Percentiles rank a stretch among this genome's conserved stretches.
Evolutionary conservation across 2,797 vertebrate species (phyloP).

Genomic region (Lepilemur ruficaudatus): DNA sequence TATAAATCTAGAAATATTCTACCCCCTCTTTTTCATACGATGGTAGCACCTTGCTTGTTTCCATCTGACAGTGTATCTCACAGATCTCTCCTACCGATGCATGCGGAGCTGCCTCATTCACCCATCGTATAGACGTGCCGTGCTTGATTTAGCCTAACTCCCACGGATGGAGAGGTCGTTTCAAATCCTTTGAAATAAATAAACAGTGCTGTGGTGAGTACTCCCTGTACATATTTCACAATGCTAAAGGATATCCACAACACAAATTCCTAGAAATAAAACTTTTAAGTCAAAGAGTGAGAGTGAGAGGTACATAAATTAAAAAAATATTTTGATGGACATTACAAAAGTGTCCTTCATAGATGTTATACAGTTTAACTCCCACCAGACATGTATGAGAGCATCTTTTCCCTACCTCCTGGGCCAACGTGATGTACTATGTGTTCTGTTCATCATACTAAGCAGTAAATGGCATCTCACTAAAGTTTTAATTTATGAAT

Average conservation of each 20-base stretch:
- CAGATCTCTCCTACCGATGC: not conserved
- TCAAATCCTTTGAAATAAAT: slow-evolving; percentile 9
- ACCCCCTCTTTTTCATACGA: not conserved
- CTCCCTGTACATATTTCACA: not conserved
- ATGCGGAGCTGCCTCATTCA: not conserved
- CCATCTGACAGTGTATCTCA: not conserved
- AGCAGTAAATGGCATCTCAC: not conserved
- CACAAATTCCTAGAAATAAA: not conserved
- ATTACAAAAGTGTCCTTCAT: not conserved
- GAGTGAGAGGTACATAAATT: not conserved
- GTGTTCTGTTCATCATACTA: not conserved
- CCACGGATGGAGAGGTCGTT: not conserved
- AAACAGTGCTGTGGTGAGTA: not conserved
- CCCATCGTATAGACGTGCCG: accelerated
- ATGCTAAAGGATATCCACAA: not conserved
- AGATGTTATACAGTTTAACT: not conserved
- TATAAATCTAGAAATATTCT: not conserved
- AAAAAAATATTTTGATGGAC: not conserved
- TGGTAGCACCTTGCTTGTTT: not conserved
- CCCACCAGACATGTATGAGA: not conserved
- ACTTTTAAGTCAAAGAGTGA: not conserved
- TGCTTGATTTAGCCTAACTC: not conserved
- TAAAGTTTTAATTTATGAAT: not conserved
- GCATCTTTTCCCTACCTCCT: not conserved
- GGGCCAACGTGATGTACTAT: not conserved